phyloP scores from a whole-genome alignment of 2,888 invertebrate species.

The Scaptomyza tumidula region DNA sequence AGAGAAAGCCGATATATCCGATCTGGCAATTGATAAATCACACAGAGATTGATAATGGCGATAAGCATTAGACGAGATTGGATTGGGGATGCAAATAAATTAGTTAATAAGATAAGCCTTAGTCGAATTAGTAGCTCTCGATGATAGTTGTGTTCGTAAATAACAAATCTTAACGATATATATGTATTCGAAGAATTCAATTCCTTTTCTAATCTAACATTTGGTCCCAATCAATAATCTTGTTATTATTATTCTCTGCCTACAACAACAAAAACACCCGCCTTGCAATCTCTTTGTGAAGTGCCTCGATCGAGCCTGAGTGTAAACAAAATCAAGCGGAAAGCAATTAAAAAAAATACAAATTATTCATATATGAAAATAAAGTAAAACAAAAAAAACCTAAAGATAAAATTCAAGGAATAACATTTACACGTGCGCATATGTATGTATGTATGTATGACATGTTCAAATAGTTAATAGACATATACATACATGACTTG shows the following conservation, averaged over 20 bases:
- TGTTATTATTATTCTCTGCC: constrained; percentile 8
- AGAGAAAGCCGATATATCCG: background rate
- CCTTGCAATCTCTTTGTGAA: constrained; percentile 49
- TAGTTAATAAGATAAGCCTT: constrained; percentile 33
- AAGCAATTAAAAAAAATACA: constrained; percentile 56
- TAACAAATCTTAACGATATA: background rate
- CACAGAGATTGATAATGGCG: constrained; percentile 15
- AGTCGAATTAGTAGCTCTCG: constrained; percentile 3
- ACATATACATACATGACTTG: background rate
- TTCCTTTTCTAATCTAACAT: constrained; percentile 2
- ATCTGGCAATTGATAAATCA: background rate
- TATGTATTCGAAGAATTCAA: background rate
- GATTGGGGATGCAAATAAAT: constrained; percentile 1
- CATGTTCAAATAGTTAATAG: constrained; percentile 37
- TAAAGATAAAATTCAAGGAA: constrained; percentile 14
- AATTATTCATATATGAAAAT: constrained; percentile 14
- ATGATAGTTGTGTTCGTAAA: constrained; percentile 6
- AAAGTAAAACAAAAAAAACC: constrained; percentile 5
- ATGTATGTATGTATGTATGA: constrained; percentile 18
- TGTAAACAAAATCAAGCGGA: constrained; percentile 59
- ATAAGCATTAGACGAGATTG: constrained; percentile 11
- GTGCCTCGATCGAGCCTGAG: constrained; percentile 41
- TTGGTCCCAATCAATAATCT: constrained; percentile 17
- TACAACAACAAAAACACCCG: constrained; percentile 16
- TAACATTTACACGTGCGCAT: constrained; percentile 20